Base-by-base conservation (phyloP, 2,888 invertebrate species). In the Cabera pusaria region DNA sequence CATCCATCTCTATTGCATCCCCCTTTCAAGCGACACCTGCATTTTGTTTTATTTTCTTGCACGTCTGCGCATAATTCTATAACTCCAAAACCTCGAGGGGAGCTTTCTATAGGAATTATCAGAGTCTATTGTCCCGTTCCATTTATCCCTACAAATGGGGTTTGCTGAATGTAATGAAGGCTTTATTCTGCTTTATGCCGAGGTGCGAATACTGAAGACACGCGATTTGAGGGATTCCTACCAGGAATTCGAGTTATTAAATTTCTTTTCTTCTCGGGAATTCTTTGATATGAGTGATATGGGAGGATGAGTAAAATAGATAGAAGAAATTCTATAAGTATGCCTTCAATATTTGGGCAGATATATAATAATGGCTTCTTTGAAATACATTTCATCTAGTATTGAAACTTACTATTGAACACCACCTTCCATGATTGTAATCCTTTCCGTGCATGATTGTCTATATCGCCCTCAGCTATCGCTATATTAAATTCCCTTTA, bases 101-200 rank as follows among this genome's bases (percentile, higher is more conserved):
- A 72, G 69, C 65, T 73, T 82, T 82, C 81, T 77, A 78, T 83
- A 78, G 70, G 79, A 75, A 83, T 82, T 82, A 85, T 87, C 80
- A 79, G 64, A 68, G 52, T 39, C 74, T 64, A 80, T 88, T 87
- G 83, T 86, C 68, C 64, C 67, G 60, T 62, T 75, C 79, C 73
- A 78, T 81, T 82, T 78, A 77, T 78, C 79, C 71, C 69, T 66
- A 74, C 78, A 82, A 83, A 82, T 76, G 74, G 76, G 70, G 72
- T 82, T 75, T 85, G 82, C 75, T 81, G 80, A 68, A 62, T 70
- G 77, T 83, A 84, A 85, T 86, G 85, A 85, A 81, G 64, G 80
- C 78, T 81, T 86, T 84, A 79, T 86, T 67, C 69, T 52, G 79
- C 78, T 81, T 86, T 84, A 80, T 85, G 66, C 67, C 55, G 68